These are phyloP conservation scores for Vultur gryphus DNA, from an alignment of 2,797 vertebrate genomes.

Conservation along the genomic window DNA sequence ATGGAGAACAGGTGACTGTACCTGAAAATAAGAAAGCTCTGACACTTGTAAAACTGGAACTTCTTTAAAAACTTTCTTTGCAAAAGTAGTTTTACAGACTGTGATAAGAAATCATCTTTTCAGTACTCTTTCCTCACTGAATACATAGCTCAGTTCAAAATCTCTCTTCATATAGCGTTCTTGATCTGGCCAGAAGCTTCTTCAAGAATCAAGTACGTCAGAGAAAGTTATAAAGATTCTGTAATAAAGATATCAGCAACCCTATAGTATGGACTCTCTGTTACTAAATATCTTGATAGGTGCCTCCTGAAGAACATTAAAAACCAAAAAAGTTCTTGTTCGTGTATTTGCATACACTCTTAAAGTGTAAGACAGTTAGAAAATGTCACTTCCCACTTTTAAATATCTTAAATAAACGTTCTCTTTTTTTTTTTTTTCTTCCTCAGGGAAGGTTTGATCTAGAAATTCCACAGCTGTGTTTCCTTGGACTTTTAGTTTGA, in stretches of 20 bases:
- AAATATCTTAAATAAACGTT: not conserved
- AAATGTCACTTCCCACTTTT: not conserved
- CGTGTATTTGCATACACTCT: not conserved
- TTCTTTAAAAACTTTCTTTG: not conserved
- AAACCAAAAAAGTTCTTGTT: not conserved
- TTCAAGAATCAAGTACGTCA: not conserved
- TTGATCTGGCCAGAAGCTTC: not conserved
- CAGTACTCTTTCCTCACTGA: not conserved
- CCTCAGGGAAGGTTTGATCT: not conserved
- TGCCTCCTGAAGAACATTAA: not conserved
- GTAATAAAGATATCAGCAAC: not conserved
- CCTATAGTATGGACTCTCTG: not conserved
- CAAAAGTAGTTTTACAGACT: not conserved
- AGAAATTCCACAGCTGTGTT: not conserved
- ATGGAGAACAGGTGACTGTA: not conserved
- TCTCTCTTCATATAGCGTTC: not conserved
- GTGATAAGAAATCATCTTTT: not conserved
- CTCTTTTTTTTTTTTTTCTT: not conserved
- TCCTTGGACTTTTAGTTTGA: not conserved
- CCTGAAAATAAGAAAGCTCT: not conserved
- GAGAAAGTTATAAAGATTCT: not conserved
- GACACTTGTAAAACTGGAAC: not conserved
- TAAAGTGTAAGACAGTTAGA: not conserved
- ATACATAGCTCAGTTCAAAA: not conserved
- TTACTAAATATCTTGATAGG: not conserved